Evolutionary conservation across 2,113 vertebrate genomes (phyloP).

Genomic region (Notothenia coriiceps): DNA sequence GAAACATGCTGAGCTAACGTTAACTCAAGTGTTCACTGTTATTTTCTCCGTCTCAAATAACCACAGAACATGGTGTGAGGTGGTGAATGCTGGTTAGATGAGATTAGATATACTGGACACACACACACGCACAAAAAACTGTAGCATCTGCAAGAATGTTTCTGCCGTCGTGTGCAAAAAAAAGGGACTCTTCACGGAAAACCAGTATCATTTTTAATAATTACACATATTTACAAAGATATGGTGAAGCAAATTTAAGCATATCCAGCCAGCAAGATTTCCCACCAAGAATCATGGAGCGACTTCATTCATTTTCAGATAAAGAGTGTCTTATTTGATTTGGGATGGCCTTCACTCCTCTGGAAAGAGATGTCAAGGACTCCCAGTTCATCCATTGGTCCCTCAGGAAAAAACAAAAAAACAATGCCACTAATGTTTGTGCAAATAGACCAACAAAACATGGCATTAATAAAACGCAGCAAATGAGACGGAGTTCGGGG

Average conservation of each 20-base stretch:
- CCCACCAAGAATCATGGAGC: conserved; percentile 37
- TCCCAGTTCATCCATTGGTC: conserved; percentile 62
- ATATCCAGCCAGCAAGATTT: conserved; percentile 54
- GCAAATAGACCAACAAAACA: conserved; percentile 14
- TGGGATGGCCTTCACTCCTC: conserved; percentile 19
- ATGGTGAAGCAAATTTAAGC: conserved; percentile 68
- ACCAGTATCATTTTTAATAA: conserved; percentile 80
- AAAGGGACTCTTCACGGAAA: conserved; percentile 77
- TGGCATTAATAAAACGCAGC: conserved; percentile 15
- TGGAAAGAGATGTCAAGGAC: conserved; percentile 44
- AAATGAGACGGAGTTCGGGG: conserved; percentile 4
- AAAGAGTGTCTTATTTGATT: not conserved
- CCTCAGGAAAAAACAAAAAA: conserved; percentile 36
- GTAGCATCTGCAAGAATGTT: conserved; percentile 41
- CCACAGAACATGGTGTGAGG: too few relatives aligned
- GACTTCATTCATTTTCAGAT: conserved; percentile 29
- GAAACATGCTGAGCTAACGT: too few relatives aligned
- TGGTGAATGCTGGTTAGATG: too few relatives aligned
- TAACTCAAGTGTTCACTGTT: too few relatives aligned
- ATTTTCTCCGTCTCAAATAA: too few relatives aligned
- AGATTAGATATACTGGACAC: not conserved
- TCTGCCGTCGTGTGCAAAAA: conserved; percentile 62
- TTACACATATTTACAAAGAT: conserved; percentile 84
- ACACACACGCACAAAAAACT: not conserved
- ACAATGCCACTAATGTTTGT: conserved; percentile 9